Percentiles rank a stretch among this genome's conserved stretches.
Evolutionary conservation across 2,888 invertebrate species (phyloP).

Genomic region (Ceratothoa steindachneri): DNA sequence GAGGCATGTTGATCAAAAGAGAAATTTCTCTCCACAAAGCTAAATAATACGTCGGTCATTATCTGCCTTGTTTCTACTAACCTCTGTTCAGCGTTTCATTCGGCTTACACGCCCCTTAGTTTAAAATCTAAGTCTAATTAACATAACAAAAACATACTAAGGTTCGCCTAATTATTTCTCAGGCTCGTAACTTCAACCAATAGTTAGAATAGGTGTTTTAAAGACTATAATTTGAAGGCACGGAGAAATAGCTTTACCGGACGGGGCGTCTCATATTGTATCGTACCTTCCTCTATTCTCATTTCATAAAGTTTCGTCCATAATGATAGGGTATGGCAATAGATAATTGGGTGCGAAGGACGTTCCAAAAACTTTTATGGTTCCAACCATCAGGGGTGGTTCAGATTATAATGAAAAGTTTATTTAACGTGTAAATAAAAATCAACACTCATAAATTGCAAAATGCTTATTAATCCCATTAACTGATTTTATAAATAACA

Average conservation of each 20-base stretch:
- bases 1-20: not conserved
- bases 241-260: not conserved
- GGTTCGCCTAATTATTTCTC: not conserved
- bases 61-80: too few relatives aligned
- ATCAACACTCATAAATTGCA: not conserved
- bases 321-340: not conserved
- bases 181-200: not conserved
- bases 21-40: not conserved
- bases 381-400: not conserved
- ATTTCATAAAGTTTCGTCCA: not conserved
- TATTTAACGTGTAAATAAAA: not conserved
- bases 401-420: not conserved
- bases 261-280: not conserved
- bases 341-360: not conserved
- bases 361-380: not conserved
- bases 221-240: not conserved
- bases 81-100: not conserved
- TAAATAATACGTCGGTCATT: not conserved
- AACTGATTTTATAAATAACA: not conserved
- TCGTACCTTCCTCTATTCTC: not conserved
- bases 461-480: not conserved
- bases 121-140: not conserved
- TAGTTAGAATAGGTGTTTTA: not conserved
- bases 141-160: not conserved
- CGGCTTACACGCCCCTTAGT: not conserved